phyloP scores from a whole-genome alignment of 2,113 vertebrate genomes.

The Peromyscus californicus region DNA sequence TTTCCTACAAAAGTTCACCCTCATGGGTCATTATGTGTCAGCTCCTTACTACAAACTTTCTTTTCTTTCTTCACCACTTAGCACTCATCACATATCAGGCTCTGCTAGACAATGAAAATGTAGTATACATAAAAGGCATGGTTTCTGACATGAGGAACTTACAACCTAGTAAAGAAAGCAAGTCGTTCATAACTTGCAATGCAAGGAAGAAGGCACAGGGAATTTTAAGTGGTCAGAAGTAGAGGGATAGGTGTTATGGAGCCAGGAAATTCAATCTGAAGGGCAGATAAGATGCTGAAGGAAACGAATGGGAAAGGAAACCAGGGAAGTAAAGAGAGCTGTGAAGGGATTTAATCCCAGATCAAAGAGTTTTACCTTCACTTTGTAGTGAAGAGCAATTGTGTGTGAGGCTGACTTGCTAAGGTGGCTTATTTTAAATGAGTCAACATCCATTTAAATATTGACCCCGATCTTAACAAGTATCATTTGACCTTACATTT shows the following conservation, averaged over 20 bases:
- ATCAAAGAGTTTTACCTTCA: conserved; percentile 57
- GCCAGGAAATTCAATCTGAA: conserved; percentile 49
- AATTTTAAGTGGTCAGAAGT: conserved; percentile 37
- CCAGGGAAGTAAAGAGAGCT: conserved; percentile 30
- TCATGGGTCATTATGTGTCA: background rate
- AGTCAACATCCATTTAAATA: conserved; percentile 24
- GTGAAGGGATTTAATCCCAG: conserved; percentile 6
- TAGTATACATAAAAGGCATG: background rate
- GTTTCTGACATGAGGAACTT: conserved; percentile 33
- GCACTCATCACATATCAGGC: background rate
- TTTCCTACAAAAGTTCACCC: background rate
- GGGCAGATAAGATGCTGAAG: conserved; percentile 29
- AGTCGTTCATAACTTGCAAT: background rate
- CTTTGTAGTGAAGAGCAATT: background rate
- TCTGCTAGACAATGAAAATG: conserved; percentile 30
- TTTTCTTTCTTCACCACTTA: background rate
- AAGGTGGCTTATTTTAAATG: background rate
- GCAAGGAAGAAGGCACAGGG: conserved; percentile 42
- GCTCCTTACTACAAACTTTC: background rate
- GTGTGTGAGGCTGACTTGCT: background rate
- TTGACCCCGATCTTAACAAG: conserved; percentile 20
- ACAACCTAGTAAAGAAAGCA: conserved; percentile 8
- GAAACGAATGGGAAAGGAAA: conserved; percentile 54
- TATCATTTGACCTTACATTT: conserved; percentile 38
- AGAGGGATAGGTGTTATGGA: conserved; percentile 24